Evolutionary conservation across 1,140 invertebrate genomes (phyloP), one percentile per base, ranked within the genome.

Genomic region (Linepithema humile): DNA sequence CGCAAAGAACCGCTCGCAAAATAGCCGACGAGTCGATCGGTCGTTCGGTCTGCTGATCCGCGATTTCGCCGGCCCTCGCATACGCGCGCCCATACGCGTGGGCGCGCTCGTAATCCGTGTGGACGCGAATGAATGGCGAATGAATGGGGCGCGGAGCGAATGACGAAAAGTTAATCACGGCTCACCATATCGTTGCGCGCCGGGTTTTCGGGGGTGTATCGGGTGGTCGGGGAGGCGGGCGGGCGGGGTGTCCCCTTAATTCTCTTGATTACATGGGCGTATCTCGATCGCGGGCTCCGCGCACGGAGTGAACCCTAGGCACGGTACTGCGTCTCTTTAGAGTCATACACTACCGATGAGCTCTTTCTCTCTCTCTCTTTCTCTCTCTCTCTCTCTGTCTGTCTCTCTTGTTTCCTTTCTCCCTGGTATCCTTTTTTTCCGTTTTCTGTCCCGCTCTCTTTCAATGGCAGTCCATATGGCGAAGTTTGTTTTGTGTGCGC

Each of bases 111-210:
- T 93, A 94, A 94, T 94, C 92, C 92, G 91, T 91, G 93, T 90
- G 92, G 92, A 94, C 92, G 89, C 92, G 92, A 94, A 94, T 94
- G 94, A 94, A 94, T 94, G 92, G 92, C 92, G 94, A 94, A 94
- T 94, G 93, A 94, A 94, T 94, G 90, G 93, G 92, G 93, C 86
- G 92, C 92, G 91, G 89, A 90, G 90, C 90, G 90, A 80, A 92
- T 91, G 92, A 91, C 92, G 92, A 94, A 94, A 94, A 94, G 94
- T 94, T 94, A 94, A 94, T 94, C 94, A 94, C 93, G 93, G 93
- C 93, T 94, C 93, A 92, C 93, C 91, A 92, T 94, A 93, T 92
- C 88, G 83, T 87, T 87, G 88, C 88, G 85, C 88, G 73, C 87
- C 87, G 91, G 91, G 90, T 90, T 92, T 93, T 91, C 88, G 90